Percentiles rank a stretch among this genome's conserved stretches.
These are phyloP conservation scores for Astropecten irregularis DNA, from an alignment of 53 echinoderm and acorn worm species.

Conservation along the genomic window DNA sequence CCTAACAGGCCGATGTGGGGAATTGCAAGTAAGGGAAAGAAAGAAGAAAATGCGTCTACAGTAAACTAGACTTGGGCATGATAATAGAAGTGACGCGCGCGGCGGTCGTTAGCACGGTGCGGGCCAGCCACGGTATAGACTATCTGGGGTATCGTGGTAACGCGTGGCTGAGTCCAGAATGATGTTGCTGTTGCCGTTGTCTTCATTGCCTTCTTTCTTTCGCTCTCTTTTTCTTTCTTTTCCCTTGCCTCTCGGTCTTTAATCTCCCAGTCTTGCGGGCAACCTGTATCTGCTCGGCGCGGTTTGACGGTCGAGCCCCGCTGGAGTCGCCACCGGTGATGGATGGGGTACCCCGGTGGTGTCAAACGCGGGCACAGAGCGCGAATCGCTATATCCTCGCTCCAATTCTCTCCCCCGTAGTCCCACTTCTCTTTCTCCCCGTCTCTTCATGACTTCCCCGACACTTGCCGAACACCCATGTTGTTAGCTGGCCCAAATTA, in stretches of 20 bases:
- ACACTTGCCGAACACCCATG: conserved; percentile 58
- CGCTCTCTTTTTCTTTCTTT: not conserved
- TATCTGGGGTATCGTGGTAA: conserved; percentile 22
- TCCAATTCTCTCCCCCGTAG: conserved; percentile 43
- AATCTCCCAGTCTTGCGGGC: too few relatives aligned
- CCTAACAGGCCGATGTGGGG: too few relatives aligned
- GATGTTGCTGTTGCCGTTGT: not conserved
- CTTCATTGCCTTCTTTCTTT: not conserved
- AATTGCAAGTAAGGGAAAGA: too few relatives aligned
- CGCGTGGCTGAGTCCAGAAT: conserved; percentile 42
- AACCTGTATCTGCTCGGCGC: too few relatives aligned
- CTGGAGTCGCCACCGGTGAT: conserved; percentile 19
- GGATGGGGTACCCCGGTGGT: conserved; percentile 28
- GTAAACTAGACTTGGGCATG: too few relatives aligned
- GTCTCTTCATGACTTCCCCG: conserved; percentile 45
- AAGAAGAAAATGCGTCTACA: too few relatives aligned
- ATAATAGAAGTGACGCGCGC: too few relatives aligned
- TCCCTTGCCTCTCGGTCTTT: too few relatives aligned
- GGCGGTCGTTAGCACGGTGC: too few relatives aligned
- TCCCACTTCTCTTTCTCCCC: too few relatives aligned
- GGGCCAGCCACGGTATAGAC: too few relatives aligned
- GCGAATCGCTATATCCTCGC: conserved; percentile 7
- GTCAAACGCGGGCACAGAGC: conserved; percentile 48
- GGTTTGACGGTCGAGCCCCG: conserved; percentile 4
- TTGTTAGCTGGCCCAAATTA: conserved; percentile 59